Percentiles rank a stretch among this genome's conserved stretches.
These are phyloP conservation scores for Pseudoatta argentina DNA, from an alignment of 1,140 invertebrate genomes.

Conservation along the genomic window DNA sequence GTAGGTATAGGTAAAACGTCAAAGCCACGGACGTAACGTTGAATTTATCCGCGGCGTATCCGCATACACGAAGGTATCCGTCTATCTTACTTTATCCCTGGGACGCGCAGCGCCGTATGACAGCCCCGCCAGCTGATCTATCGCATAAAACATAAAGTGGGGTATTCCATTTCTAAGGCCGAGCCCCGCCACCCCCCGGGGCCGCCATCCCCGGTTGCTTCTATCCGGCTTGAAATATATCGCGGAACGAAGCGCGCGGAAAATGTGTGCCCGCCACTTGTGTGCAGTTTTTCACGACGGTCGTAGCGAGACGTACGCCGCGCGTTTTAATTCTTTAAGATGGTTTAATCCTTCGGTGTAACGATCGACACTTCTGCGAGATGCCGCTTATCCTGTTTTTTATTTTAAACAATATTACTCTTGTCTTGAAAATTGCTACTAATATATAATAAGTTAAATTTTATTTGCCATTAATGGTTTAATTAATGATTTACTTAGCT, in stretches of 20 bases:
- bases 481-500: neutral
- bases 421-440: neutral
- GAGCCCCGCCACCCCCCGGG: constrained; percentile 48
- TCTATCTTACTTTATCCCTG: constrained; percentile 86
- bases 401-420: neutral
- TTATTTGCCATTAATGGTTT: neutral
- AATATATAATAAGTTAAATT: neutral
- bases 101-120: constrained; percentile 83
- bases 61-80: constrained; percentile 83
- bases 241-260: constrained; percentile 72
- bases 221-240: constrained; percentile 74
- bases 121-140: constrained; percentile 85
- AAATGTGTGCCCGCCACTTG: constrained; percentile 66
- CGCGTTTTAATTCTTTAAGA: constrained; percentile 69
- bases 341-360: constrained; percentile 15
- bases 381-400: neutral
- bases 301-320: constrained; percentile 21
- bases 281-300: constrained; percentile 43
- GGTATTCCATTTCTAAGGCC: constrained; percentile 85
- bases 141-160: constrained; percentile 86
- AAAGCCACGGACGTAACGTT: constrained; percentile 84
- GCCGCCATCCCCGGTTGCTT: constrained; percentile 57
- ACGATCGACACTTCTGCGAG: constrained; percentile 52
- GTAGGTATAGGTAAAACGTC: constrained; percentile 82
- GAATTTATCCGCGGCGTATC: constrained; percentile 85